Base-by-base conservation (phyloP, 2,888 invertebrate genomes). In the Tanypteryx hageni region DNA sequence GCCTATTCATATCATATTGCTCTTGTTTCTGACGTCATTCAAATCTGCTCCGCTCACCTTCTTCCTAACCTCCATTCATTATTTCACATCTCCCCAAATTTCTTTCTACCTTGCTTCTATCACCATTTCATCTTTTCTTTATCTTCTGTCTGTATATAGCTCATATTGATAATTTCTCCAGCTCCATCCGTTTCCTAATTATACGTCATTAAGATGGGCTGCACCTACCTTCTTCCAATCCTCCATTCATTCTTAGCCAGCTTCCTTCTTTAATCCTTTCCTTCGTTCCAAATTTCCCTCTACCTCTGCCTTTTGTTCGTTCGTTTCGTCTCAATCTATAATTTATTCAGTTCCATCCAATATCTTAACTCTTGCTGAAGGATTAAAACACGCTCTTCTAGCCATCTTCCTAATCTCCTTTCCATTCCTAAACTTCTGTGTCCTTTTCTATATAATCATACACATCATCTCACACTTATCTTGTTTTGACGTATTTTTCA, bases 21-120 rank as follows among this genome's bases (percentile, higher is more conserved):
- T 27, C 85, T 85, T 85, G 85, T 58, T 11, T 85, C 57, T 57
- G 22, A 58, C 85, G 85, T 58, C 85, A 58, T 58, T 85, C 85
- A 85, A 56, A 58, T 57, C 57, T n/a, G n/a, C 58, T 57, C 22
- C 22, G 10, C 56, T 57, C n/a, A 31, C n/a, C 84, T 56, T 58
- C n/a, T 56, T 13, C 14, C 18, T 22, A 85, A 58, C 58, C 22
- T 57, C 58, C 83, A 64, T 64, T 64, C 64, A n/a, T 83, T 44
- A 14, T n/a, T 57, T 44, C 27, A 18, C 56, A 18, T 0, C 56
- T 83, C 4, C 5, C 76, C 76, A 1, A 10, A n/a, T 76, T 44
- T 18, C 82, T 44, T 31, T 82, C 76, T 27, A 13, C 76, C 7
- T 18, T 16, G n/a, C n/a, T 44, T 44, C 44, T 44, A 1, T 44